Conservation (phyloP, 2,797 vertebrate species). For the Alouatta caraya region DNA sequence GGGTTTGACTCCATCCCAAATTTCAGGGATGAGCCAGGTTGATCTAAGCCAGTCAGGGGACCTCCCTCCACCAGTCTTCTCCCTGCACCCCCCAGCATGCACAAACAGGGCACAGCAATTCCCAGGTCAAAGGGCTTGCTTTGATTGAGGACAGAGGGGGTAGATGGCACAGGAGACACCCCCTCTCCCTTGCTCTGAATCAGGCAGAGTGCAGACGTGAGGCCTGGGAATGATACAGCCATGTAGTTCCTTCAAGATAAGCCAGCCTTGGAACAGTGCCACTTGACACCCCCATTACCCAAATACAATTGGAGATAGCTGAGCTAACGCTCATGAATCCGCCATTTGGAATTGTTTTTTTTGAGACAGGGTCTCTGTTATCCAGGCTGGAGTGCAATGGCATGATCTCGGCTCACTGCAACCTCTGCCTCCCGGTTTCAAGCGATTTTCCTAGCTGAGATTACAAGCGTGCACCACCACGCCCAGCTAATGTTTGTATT, state of each 20-base stretch:
- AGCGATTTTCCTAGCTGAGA: not conserved
- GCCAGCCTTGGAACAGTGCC: not conserved
- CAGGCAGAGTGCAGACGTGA: fast-evolving
- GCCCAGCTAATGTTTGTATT: not conserved
- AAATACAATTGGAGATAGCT: not conserved
- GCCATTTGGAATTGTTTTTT: not conserved
- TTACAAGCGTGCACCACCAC: not conserved
- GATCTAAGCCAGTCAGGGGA: not conserved
- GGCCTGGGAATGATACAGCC: not conserved
- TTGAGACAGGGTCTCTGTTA: not conserved
- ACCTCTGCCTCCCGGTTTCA: not conserved
- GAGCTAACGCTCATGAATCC: not conserved
- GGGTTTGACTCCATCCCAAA: not conserved
- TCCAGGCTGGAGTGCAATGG: not conserved
- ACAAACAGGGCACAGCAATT: not conserved
- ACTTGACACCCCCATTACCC: not conserved
- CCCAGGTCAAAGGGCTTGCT: not conserved
- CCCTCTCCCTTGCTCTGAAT: not conserved
- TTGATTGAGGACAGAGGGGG: fast-evolving
- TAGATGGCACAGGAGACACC: not conserved
- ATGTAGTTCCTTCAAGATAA: not conserved
- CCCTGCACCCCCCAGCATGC: not conserved
- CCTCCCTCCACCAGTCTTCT: too few species aligned
- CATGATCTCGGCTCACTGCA: not conserved
- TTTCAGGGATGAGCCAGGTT: not conserved